Conservation (phyloP, 2,797 vertebrate genomes). For the Rhabdophis nuchalis region DNA sequence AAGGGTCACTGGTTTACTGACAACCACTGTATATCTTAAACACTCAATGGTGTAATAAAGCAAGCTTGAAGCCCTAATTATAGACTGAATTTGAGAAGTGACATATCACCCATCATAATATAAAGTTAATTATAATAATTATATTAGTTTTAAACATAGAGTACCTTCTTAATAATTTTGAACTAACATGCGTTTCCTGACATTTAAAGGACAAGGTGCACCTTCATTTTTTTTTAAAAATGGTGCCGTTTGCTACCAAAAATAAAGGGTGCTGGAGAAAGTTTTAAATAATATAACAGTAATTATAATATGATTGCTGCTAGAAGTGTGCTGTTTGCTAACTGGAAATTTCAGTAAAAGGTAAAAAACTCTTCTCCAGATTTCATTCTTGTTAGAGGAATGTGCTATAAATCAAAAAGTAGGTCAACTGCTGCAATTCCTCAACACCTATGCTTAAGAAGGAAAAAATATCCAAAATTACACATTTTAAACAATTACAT, state of each 20-base stretch:
- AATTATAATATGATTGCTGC: not conserved
- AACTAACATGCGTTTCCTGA: not conserved
- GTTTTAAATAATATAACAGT: not conserved
- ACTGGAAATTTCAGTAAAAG: not conserved
- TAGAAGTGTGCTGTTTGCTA: not conserved
- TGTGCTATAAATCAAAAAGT: not conserved
- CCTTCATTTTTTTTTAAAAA: not conserved
- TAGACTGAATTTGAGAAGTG: not conserved
- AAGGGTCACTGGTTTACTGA: not conserved
- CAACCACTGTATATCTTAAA: not conserved
- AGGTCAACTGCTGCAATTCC: not conserved
- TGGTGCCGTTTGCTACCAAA: not conserved
- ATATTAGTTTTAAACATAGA: not conserved
- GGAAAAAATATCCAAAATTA: not conserved
- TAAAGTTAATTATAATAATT: not conserved
- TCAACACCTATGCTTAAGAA: not conserved
- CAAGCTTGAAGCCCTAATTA: not conserved
- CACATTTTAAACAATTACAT: slow-evolving; percentile 16
- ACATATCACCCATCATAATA: not conserved
- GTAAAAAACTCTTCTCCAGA: not conserved
- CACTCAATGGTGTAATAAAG: not conserved
- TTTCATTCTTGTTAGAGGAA: not conserved
- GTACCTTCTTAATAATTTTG: not conserved
- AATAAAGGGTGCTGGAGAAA: not conserved
- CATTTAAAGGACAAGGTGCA: not conserved